phyloP scores from a whole-genome alignment of 2,888 invertebrate genomes.

The Mellilla xanthometata region DNA sequence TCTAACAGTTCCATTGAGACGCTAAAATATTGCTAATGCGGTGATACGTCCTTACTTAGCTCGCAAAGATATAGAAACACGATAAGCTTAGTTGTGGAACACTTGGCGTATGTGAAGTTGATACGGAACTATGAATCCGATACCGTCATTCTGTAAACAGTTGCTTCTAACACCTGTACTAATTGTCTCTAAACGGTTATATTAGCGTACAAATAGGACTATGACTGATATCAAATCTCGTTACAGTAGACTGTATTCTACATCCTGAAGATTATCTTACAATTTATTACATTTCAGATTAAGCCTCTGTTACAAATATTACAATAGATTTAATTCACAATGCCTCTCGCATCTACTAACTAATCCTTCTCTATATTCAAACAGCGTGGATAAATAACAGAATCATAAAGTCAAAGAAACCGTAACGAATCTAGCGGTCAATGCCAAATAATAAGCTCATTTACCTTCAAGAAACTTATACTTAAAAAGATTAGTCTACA shows the following conservation, averaged over 20 bases:
- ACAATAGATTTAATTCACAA: constrained; percentile 22
- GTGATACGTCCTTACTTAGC: constrained; percentile 9
- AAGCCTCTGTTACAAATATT: background rate
- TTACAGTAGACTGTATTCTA: background rate
- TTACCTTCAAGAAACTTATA: constrained; percentile 36
- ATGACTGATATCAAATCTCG: background rate
- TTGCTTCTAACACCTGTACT: constrained; percentile 5
- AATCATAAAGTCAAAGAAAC: constrained; percentile 33
- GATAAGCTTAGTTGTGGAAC: constrained; percentile 2
- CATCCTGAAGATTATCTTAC: background rate
- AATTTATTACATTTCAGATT: constrained; percentile 9
- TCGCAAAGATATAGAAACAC: constrained; percentile 4
- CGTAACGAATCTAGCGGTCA: constrained; percentile 46
- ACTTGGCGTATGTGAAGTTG: background rate
- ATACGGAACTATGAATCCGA: constrained; percentile 1
- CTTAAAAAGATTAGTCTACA: too few relatives aligned
- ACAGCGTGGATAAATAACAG: constrained; percentile 30
- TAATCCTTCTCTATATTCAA: constrained; percentile 36
- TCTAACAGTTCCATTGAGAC: constrained; percentile 26
- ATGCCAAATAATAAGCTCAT: constrained; percentile 39
- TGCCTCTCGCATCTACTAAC: constrained; percentile 17
- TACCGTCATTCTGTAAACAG: background rate
- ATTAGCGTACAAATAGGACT: background rate
- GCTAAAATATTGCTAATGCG: constrained; percentile 29
- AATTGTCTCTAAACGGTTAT: constrained; percentile 7